These are phyloP conservation scores for Oreochromis aureus DNA, from an alignment of 2,113 vertebrate species.

Conservation along the genomic window DNA sequence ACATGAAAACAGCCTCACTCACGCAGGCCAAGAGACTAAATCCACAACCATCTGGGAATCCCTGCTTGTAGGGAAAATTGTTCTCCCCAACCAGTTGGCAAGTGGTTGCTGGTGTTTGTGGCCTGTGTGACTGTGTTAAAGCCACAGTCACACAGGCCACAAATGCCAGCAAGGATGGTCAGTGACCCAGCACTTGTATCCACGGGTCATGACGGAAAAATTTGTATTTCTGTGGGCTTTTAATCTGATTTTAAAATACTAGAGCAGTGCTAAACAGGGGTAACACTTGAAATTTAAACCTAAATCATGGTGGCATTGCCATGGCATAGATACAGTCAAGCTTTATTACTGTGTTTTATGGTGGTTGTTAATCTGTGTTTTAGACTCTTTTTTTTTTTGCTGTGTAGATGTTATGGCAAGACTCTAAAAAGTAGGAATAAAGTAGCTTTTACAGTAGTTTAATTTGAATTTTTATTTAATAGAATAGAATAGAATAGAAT, in stretches of 20 bases:
- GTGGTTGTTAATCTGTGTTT: not conserved
- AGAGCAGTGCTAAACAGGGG: not conserved
- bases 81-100: not conserved
- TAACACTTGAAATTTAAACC: not conserved
- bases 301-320: not conserved
- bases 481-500: not conserved
- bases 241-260: not conserved
- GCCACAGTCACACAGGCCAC: not conserved
- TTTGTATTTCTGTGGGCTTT: accelerated
- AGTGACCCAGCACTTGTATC: not conserved
- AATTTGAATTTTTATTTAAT: not conserved
- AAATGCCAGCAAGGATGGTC: not conserved
- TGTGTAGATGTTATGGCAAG: not conserved
- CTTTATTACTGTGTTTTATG: not conserved
- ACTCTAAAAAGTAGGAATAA: not conserved
- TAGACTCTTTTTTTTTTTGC: not conserved
- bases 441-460: not conserved
- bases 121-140: not conserved
- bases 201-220: not conserved
- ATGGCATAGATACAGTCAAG: not conserved
- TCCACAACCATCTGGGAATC: accelerated
- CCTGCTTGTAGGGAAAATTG: not conserved
- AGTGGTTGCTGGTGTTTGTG: not conserved
- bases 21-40: not conserved
- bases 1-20: accelerated